These are phyloP conservation scores for Sebastes matsubarae DNA, from an alignment of 2,797 vertebrate genomes.

Conservation along the genomic window DNA sequence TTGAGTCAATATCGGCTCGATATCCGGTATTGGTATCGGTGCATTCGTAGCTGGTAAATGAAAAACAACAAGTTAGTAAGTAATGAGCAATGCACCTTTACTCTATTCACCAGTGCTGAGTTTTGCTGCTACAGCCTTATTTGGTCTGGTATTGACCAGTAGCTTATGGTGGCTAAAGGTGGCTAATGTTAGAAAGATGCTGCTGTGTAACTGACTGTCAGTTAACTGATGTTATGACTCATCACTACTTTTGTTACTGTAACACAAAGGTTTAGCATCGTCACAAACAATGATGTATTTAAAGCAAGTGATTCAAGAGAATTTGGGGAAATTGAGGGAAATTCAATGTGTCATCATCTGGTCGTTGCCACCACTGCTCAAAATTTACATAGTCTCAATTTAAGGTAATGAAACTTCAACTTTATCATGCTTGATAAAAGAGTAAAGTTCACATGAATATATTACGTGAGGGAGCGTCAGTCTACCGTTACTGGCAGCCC, in stretches of 20 bases:
- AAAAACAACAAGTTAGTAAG: background rate
- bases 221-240: background rate
- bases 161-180: background rate
- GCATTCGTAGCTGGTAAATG: background rate
- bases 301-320: background rate
- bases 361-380: background rate
- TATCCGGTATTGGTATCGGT: no score
- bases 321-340: slow-evolving; percentile 22
- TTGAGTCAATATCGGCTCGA: no score
- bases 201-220: no score
- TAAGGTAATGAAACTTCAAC: background rate
- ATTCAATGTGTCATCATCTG: background rate
- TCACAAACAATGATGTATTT: background rate
- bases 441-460: background rate
- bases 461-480: background rate
- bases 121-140: background rate
- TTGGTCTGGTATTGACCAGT: background rate
- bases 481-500: background rate
- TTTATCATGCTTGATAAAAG: background rate
- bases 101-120: background rate
- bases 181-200: background rate
- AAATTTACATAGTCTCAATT: background rate
- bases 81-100: background rate
- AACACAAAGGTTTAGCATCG: background rate
- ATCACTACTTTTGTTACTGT: background rate